phyloP scores from a whole-genome alignment of 2,888 invertebrate species.

The Macrostomum cliftonense region DNA sequence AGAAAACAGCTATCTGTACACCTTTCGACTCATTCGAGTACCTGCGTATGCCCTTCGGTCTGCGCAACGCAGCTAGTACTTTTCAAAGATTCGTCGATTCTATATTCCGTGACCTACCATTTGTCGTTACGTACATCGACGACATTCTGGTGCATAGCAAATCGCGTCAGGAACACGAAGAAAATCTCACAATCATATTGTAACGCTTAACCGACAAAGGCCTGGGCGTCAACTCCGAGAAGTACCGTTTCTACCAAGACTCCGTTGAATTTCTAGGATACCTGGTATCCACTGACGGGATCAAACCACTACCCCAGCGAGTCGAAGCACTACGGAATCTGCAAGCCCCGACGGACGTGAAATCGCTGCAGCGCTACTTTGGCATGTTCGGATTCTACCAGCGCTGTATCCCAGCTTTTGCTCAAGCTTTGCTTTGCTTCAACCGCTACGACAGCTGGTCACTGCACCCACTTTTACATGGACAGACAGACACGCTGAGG shows the following conservation, averaged over 20 bases:
- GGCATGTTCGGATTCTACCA: background rate
- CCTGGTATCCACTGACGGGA: background rate
- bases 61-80: background rate
- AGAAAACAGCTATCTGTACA: background rate
- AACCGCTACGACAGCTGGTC: background rate
- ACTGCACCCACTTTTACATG: background rate
- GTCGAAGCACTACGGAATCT: conserved; percentile 10
- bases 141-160: conserved; percentile 2
- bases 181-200: background rate
- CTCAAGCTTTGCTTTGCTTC: background rate
- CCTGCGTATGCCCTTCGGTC: background rate
- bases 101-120: background rate
- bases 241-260: background rate
- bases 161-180: background rate
- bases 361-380: background rate
- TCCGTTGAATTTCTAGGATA: conserved; percentile 1
- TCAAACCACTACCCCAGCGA: background rate
- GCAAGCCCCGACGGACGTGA: background rate
- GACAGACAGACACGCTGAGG: no score
- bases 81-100: background rate
- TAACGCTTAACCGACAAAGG: conserved; percentile 3
- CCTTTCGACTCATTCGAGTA: background rate
- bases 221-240: conserved; percentile 13
- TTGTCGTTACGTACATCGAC: background rate
- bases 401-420: background rate